Conservation (phyloP, 2,113 vertebrate genomes). For the Rhynchomys soricoides region DNA sequence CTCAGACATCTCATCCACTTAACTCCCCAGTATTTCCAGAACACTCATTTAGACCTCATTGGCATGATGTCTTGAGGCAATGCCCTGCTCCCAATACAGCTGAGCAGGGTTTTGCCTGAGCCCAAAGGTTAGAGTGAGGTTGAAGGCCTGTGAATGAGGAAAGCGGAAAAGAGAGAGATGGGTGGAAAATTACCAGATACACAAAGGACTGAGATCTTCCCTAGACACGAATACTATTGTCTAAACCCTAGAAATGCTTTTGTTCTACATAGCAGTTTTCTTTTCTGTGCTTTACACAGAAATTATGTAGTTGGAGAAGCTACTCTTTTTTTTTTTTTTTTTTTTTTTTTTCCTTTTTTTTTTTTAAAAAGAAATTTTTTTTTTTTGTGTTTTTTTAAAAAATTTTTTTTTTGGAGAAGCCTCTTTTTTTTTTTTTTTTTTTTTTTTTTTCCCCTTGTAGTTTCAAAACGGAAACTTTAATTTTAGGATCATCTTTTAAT, state of each 20-base stretch:
- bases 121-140: not conserved
- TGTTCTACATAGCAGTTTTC: constrained; percentile 9
- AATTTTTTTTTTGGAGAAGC: not conserved
- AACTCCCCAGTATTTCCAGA: not conserved
- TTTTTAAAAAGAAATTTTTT: not conserved
- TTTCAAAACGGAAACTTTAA: constrained; percentile 34
- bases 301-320: not conserved
- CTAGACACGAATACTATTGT: not conserved
- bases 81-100: not conserved
- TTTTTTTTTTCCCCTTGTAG: too few species aligned
- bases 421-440: not conserved
- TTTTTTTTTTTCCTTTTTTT: not conserved
- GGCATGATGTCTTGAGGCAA: not conserved
- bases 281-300: not conserved
- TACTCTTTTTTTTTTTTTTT: not conserved
- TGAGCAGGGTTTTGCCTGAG: not conserved
- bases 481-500: constrained; percentile 56
- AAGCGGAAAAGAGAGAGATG: not conserved
- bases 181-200: not conserved
- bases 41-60: not conserved
- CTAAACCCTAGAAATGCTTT: constrained; percentile 25
- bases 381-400: too few species aligned
- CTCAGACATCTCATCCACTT: not conserved
- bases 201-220: not conserved
- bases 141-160: not conserved